Base-by-base conservation (phyloP, 2,113 vertebrate species). In the Cochlearius cochlearius region DNA sequence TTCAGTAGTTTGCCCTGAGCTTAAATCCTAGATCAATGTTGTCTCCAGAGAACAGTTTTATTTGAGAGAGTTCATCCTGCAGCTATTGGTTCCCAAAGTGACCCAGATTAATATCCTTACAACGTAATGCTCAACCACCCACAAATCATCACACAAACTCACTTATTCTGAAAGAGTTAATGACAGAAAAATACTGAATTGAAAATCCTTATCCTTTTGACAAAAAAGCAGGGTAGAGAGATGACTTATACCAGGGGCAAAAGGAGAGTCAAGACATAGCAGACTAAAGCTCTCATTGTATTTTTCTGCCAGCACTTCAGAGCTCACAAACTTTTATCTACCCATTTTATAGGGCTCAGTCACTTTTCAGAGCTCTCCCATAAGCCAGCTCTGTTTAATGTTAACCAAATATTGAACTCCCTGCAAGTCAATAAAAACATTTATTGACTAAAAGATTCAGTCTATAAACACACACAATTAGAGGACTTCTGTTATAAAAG, bases 371-470 rank as follows among this genome's bases (percentile, higher is more conserved):
- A 86, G 50, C 59, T 69, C 58, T 77, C n/a, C 27, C 23, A 52
- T 39, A 72, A 93, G 32, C 69, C 66, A 92, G 30, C 17, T 53
- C 56, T 52, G n/a, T 96, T 95, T 86, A 56, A 79, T 67, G 66
- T 83, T 92, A 96, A 92, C 69, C 86, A 87, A 94, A 88, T 94
- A 94, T 45, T 90, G 78, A 88, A 56, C 38, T 95, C 39, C 26
- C 59, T 77, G 6, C 41, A 86, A 90, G 88, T 90, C 94, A 90
- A 95, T 96, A 92, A 95, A 94, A 94, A 78, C 17, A 14, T 91
- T 88, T 84, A 91, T 97, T 97, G 90, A 87, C 91, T 95, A 56
- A 95, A 91, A 80, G 77, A 96, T 88, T 72, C 89, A 79, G 94
- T 90, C 90, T 80, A 93, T 92, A 88, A 94, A 95, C 83, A 92